Percentiles rank a stretch among this genome's conserved stretches.
These are phyloP conservation scores for Ellobium chinense DNA, from an alignment of 2,888 invertebrate species.

Conservation along the genomic window DNA sequence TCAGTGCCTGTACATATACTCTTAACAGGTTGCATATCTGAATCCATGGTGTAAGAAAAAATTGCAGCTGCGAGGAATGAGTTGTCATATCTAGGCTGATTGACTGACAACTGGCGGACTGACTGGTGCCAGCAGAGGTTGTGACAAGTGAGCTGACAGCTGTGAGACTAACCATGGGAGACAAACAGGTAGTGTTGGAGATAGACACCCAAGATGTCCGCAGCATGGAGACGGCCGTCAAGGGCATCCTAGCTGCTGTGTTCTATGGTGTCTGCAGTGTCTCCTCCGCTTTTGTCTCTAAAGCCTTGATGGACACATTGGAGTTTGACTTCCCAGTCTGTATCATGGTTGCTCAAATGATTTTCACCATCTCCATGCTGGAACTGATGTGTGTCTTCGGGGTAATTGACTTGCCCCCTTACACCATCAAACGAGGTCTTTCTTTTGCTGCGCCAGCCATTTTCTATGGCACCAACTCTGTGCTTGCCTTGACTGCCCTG, in stretches of 20 bases:
- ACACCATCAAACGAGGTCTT: constrained; percentile 78
- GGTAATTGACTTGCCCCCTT: constrained; percentile 74
- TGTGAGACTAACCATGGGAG: constrained; percentile 18
- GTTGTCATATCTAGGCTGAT: too few relatives aligned
- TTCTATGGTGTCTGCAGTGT: constrained; percentile 79
- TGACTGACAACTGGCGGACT: too few relatives aligned
- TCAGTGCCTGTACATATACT: too few relatives aligned
- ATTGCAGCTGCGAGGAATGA: too few relatives aligned
- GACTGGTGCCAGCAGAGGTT: too few relatives aligned
- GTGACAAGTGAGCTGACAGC: too few relatives aligned
- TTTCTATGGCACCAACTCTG: constrained; percentile 80
- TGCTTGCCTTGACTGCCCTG: constrained; percentile 80
- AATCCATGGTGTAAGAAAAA: too few relatives aligned
- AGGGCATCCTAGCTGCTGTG: constrained; percentile 74
- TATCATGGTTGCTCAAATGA: constrained; percentile 80
- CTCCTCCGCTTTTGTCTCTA: constrained; percentile 79
- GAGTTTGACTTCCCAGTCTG: constrained; percentile 81
- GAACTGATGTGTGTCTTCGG: constrained; percentile 73
- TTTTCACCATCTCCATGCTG: constrained; percentile 77
- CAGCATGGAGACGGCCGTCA: constrained; percentile 48
- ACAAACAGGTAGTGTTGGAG: constrained; percentile 14
- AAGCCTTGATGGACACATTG: constrained; percentile 77
- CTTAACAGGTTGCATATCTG: too few relatives aligned
- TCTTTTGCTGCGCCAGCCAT: constrained; percentile 80
- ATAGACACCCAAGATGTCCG: constrained; percentile 30